Base-by-base conservation (phyloP, 2,888 invertebrate species). In the Chloromyia formosa region DNA sequence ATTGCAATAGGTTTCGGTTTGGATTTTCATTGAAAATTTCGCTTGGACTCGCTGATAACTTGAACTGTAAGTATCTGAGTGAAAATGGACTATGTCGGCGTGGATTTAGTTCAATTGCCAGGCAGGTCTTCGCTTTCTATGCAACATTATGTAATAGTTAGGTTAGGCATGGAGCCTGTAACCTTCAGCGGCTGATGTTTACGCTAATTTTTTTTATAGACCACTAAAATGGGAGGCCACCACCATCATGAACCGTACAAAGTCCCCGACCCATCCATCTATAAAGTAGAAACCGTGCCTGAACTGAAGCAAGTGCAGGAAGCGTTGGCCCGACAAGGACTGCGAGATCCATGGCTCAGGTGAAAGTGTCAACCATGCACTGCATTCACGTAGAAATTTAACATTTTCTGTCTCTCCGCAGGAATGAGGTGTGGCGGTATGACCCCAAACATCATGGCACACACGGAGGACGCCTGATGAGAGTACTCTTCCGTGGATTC, bases 341-440 rank as follows among this genome's bases (percentile, higher is more conserved):
- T 96, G 1, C 90, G 89, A 77, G 95, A 96, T 84, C 96, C 96
- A 0, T 96, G 96, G 96, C 86, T 94, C 69, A 91, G 95, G 92
- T 92, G 81, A 79, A 14, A 9, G n/a, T 71, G 16, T 22, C 18
- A 73, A 49, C 1, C 20, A 7, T 0, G 35, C 12, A 7, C 54
- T 7, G 20, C 18, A 16, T 35, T 22, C 12, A 35, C 27, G 27
- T n/a, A 16, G n/a, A 3, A 58, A 58, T 22, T 54, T n/a, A 22
- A 5, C 14, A 7, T 54, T 73, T 82, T 81, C 9, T 81, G n/a
- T n/a, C 7, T 61, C 54, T 9, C 80, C 85, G 3, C 81, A 92
- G 92, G 81, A 96, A 95, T 84, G 92, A 95, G 85, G 93, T 92
- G 0, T 95, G 95, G 95, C 88, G 93, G 27, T 94, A 89, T 81